Conservation (phyloP, 2,797 vertebrate genomes). For the Lepilemur septentrionalis region DNA sequence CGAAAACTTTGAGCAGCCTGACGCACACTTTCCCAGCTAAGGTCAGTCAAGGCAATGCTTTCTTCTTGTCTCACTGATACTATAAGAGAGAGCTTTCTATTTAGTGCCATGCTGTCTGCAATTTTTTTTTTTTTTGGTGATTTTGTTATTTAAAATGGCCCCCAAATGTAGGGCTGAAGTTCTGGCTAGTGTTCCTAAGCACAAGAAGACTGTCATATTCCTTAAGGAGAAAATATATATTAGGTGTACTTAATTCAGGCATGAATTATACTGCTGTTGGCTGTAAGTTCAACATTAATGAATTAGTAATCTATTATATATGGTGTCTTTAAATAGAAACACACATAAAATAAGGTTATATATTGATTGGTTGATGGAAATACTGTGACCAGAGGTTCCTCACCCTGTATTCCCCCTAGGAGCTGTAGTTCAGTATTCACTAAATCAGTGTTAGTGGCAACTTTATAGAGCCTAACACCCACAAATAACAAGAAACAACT, state of each 20-base stretch:
- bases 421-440: neutral
- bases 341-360: neutral
- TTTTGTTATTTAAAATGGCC: conserved; percentile 43
- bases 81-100: neutral
- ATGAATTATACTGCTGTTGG: neutral
- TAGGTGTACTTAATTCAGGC: conserved; percentile 5
- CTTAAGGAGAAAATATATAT: conserved; percentile 9
- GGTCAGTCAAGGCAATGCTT: neutral
- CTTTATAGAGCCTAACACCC: neutral
- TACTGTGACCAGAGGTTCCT: neutral
- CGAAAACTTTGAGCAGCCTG: neutral
- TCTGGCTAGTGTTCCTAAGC: conserved; percentile 3
- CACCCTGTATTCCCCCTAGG: neutral
- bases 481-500: neutral
- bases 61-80: neutral
- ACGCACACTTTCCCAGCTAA: neutral
- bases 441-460: neutral
- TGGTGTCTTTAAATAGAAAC: conserved; percentile 8
- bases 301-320: neutral
- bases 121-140: neutral
- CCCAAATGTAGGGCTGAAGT: neutral
- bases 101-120: neutral
- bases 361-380: neutral
- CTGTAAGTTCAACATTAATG: conserved; percentile 3
- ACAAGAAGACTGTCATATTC: neutral